A percentile compares a stretch with the other conserved stretches of the same genome.
phyloP scores from a whole-genome alignment of 2,797 vertebrate genomes.

The Vultur gryphus region DNA sequence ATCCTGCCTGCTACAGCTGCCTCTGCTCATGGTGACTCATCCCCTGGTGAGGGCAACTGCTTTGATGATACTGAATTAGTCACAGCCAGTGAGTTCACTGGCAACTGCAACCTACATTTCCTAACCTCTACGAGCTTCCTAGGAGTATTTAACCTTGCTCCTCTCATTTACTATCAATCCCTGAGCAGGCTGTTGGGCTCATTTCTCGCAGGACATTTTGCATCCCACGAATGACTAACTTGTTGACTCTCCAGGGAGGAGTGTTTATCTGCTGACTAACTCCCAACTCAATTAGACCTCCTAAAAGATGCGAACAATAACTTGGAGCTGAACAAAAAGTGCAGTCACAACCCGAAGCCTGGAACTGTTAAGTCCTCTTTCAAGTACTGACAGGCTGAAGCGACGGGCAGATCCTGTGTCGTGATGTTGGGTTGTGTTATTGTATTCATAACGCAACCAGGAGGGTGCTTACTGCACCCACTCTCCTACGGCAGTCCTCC shows the following conservation, averaged over 20 bases:
- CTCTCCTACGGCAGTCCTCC: neutral
- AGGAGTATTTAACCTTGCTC: neutral
- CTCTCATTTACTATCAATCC: neutral
- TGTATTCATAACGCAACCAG: neutral
- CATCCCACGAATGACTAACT: neutral
- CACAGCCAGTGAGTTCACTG: neutral
- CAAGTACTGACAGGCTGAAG: neutral
- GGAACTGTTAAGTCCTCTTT: neutral
- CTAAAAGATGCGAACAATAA: neutral
- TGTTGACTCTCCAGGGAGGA: neutral
- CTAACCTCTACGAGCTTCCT: neutral
- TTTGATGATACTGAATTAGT: neutral
- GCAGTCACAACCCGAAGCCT: neutral
- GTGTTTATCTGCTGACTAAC: slow-evolving; percentile 12
- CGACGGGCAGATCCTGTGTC: neutral
- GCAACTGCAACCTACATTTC: neutral
- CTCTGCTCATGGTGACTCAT: neutral
- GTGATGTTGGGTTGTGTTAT: neutral
- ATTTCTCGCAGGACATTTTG: neutral
- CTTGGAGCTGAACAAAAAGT: neutral
- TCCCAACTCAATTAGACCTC: neutral
- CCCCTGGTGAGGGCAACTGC: neutral
- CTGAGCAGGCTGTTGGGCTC: neutral
- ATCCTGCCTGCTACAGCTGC: neutral
- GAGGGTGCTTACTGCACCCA: neutral